phyloP scores from a whole-genome alignment of 2,888 invertebrate genomes.

The Agrochola lychnidis region DNA sequence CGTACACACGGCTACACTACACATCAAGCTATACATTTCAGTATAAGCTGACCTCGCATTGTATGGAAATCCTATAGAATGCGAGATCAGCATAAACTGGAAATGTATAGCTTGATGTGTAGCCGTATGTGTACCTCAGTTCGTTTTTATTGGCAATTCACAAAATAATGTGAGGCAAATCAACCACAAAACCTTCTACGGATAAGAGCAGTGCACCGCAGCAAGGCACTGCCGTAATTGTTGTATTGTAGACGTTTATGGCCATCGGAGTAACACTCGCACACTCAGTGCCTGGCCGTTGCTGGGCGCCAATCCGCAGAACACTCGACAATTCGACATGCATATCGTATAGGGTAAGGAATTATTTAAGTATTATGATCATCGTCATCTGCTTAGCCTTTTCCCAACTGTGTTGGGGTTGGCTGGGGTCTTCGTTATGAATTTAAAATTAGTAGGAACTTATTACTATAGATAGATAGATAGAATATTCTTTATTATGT shows the following conservation, averaged over 20 bases:
- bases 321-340: constrained; percentile 28
- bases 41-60: too few relatives aligned
- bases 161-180: constrained; percentile 5
- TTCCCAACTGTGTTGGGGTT: background rate
- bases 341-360: background rate
- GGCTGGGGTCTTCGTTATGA: background rate
- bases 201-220: background rate
- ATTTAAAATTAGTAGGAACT: too few relatives aligned
- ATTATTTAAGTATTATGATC: too few relatives aligned
- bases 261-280: background rate
- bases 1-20: too few relatives aligned
- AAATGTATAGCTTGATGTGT: too few relatives aligned
- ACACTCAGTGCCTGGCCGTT: background rate
- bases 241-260: constrained; percentile 6
- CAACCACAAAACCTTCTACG: background rate
- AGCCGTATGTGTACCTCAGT: background rate
- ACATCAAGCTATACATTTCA: too few relatives aligned
- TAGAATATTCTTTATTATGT: too few relatives aligned
- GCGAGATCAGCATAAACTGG: too few relatives aligned
- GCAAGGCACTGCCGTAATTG: constrained; percentile 7
- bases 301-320: constrained; percentile 18
- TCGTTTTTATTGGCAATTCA: constrained; percentile 15
- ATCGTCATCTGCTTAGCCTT: background rate
- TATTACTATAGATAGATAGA: too few relatives aligned
- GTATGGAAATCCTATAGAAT: too few relatives aligned